Conservation (phyloP, 2,797 vertebrate genomes). For the Pteronotus mesoamericanus region DNA sequence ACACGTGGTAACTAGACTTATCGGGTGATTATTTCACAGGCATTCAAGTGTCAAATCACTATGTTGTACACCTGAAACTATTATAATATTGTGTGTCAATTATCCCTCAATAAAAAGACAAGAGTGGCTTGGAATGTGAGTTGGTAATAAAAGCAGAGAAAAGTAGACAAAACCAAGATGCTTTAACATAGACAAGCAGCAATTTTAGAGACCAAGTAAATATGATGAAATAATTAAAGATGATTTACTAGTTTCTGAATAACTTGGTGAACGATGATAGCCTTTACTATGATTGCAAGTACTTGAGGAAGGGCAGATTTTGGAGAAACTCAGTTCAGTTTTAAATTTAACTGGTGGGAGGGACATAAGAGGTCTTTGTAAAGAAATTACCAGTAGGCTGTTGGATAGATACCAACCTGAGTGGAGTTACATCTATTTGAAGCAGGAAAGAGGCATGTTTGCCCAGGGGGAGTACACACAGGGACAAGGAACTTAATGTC, state of each 20-base stretch:
- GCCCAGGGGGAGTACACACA: neutral
- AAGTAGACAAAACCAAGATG: neutral
- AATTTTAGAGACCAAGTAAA: neutral
- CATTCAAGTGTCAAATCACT: neutral
- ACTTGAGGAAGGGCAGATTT: neutral
- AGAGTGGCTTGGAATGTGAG: neutral
- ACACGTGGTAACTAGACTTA: neutral
- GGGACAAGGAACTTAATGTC: neutral
- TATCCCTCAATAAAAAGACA: neutral
- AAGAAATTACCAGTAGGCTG: neutral
- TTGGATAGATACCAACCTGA: neutral
- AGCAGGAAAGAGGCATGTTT: neutral
- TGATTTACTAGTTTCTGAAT: neutral
- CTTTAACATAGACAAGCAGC: neutral
- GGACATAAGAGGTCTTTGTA: neutral
- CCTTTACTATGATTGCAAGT: neutral
- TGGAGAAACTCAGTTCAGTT: neutral
- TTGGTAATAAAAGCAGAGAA: neutral
- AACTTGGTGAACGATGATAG: neutral
- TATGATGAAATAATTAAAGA: neutral
- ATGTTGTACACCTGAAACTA: neutral
- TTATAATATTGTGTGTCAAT: neutral
- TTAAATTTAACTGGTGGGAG: neutral
- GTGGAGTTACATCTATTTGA: neutral
- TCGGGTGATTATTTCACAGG: neutral